Percentiles rank a stretch among this genome's conserved stretches.
Conservation (phyloP, 2,113 vertebrate genomes). For the Ochotona curzoniae region DNA sequence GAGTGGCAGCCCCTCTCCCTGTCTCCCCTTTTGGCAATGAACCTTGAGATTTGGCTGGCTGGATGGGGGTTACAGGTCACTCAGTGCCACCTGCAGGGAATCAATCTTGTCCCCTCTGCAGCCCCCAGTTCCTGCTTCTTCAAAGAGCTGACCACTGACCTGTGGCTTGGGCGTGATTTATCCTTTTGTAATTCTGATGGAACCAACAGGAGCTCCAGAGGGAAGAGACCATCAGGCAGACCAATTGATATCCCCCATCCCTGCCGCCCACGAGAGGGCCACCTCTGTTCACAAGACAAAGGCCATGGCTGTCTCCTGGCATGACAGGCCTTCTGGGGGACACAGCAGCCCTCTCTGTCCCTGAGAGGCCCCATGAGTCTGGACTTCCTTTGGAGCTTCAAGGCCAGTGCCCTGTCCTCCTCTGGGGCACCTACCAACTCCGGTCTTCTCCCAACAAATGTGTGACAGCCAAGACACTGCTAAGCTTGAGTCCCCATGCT, state of each 20-base stretch:
- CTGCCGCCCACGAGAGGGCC: no score
- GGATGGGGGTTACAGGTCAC: neutral
- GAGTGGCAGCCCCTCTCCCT: neutral
- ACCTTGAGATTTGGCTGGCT: neutral
- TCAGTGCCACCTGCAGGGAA: neutral
- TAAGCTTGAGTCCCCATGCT: neutral
- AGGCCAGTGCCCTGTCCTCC: neutral
- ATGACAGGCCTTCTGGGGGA: neutral
- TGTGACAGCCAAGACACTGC: neutral
- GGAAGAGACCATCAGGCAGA: neutral
- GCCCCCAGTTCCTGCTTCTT: neutral
- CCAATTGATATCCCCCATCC: no score
- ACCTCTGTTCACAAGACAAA: neutral
- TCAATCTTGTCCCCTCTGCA: neutral
- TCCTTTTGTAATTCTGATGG: neutral
- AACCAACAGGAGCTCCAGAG: no score
- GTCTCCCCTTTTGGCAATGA: neutral
- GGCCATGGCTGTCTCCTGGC: neutral
- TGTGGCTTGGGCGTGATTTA: neutral
- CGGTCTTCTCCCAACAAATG: neutral
- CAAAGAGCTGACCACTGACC: neutral
- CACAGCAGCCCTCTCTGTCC: no score
- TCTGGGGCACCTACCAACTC: neutral
- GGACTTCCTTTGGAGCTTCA: neutral
- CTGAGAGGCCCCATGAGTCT: fast-evolving